Conservation (phyloP, 2,797 vertebrate genomes). For the Eleutherodactylus coqui region DNA sequence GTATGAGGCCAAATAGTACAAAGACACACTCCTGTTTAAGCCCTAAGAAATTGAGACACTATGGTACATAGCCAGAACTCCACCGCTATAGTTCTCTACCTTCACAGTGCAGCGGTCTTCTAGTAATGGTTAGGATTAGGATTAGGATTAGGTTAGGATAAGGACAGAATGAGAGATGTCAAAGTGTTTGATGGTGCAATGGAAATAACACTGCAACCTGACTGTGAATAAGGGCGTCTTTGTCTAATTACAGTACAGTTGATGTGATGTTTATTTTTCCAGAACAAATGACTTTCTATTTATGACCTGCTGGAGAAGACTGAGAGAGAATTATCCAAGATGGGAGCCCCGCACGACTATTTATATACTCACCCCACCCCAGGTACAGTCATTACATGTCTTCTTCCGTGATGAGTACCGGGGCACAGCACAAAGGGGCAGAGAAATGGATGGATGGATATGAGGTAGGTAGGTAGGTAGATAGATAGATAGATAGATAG, state of each 20-base stretch:
- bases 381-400: background rate
- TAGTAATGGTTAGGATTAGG: background rate
- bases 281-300: background rate
- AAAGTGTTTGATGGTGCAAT: background rate
- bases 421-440: background rate
- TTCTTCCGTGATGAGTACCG: no score
- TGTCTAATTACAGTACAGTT: background rate
- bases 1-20: no score
- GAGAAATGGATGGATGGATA: background rate
- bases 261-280: background rate
- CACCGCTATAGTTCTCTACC: background rate
- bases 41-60: no score
- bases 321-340: background rate
- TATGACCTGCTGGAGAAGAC: background rate
- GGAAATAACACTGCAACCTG: background rate
- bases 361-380: background rate
- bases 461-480: background rate
- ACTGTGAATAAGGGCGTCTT: background rate
- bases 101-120: background rate
- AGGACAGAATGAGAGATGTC: background rate
- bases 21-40: no score
- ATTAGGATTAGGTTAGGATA: no score
- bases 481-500: constrained; percentile 8
- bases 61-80: background rate
- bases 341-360: background rate